phyloP scores from a whole-genome alignment of 53 echinoderm and acorn worm genomes.

The Mesocentrotus franciscanus region DNA sequence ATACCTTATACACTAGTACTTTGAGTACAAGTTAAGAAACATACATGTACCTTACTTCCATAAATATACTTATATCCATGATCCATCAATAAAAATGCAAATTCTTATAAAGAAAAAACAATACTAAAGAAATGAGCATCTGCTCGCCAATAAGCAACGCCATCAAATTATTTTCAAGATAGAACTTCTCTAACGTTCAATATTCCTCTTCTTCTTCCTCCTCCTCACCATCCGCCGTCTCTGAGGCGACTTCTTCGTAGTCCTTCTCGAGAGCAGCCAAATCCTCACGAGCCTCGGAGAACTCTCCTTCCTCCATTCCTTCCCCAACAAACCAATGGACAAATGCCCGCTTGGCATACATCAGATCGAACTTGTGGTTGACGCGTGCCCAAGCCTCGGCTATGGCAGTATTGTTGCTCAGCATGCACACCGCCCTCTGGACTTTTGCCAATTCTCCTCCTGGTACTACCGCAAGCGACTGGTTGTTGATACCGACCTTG shows the following conservation, averaged over 20 bases:
- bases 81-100: too few relatives aligned
- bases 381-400: slow-evolving; percentile 84
- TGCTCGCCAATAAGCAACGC: too few relatives aligned
- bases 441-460: slow-evolving; percentile 66
- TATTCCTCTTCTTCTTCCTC: slow-evolving; percentile 29
- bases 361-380: slow-evolving; percentile 98
- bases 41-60: too few relatives aligned
- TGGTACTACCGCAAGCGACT: slow-evolving; percentile 57
- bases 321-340: slow-evolving; percentile 99
- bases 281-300: slow-evolving; percentile 98
- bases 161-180: background rate
- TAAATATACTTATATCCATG: too few relatives aligned
- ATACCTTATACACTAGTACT: too few relatives aligned
- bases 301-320: slow-evolving; percentile 99
- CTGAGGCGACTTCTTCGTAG: slow-evolving; percentile 68
- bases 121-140: too few relatives aligned
- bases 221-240: background rate
- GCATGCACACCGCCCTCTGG: slow-evolving; percentile 69
- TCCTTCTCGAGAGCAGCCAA: slow-evolving; percentile 84
- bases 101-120: too few relatives aligned
- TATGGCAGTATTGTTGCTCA: slow-evolving; percentile 36
- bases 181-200: background rate
- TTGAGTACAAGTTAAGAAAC: too few relatives aligned
- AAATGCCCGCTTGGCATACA: slow-evolving; percentile 99
- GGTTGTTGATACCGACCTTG: slow-evolving; percentile 97